Evolutionary conservation across 2,888 invertebrate genomes (phyloP), one percentile per base, ranked within the genome.

Genomic region (Dolomedes plantarius): DNA sequence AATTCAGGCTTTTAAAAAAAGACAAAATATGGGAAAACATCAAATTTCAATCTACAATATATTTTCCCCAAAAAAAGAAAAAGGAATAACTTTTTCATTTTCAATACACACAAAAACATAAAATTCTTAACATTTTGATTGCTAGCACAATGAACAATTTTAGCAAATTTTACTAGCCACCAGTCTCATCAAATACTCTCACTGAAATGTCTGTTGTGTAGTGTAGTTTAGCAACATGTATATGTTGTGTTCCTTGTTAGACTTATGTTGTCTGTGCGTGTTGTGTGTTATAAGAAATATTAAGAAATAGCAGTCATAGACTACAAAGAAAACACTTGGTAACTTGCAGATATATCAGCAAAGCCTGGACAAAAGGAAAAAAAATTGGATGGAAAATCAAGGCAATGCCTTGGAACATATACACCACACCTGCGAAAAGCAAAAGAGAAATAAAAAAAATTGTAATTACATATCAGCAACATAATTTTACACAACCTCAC

Each of bases 241-340:
- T 74, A 39, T 72, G 64, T 75, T 68, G 69, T 76, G 65, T 72
- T 31, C 16, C 64, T 65, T 76, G 73, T 83, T 29, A 39, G 71
- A 39, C 50, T 64, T 36, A 64, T 77, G 76, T 76, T 76, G 83
- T 83, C 27, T 83, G 83, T 77, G 83, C 77, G 77, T 83, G 83
- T 36, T 72, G 65, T 72, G 72, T 77, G 65, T 72, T 23, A 1
- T 19, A 27, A 46, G 31, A 56, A 50, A 27, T 23, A n/a, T 16
- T 16, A 23, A 56, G 7, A 5, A 56, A 56, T 5, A 56, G 56
- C 56, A 23, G 19, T 56, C 56, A n/a, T n/a, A 56, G 16, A 23
- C 23, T 23, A n/a, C 56, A 56, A 23, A 56, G 23, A 23, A 56
- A 56, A 56, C 23, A 23, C 1, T 56, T 56, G 19, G 19, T 56